Evolutionary conservation across 1,140 invertebrate genomes (phyloP).

Genomic region (Ips nitidus): DNA sequence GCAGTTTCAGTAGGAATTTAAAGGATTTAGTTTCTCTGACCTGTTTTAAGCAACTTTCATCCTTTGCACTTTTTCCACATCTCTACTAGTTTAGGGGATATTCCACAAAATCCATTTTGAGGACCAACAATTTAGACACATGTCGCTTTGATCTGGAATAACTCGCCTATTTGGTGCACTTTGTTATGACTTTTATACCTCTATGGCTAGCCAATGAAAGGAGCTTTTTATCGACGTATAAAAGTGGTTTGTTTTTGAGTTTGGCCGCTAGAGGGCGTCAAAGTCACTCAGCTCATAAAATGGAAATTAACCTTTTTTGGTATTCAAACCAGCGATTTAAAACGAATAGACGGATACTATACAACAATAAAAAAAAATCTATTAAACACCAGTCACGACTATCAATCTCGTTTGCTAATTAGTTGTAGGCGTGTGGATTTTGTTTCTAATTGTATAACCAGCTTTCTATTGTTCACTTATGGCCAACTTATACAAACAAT

Average conservation of each 20-base stretch:
- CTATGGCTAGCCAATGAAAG: no score
- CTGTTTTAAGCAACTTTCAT: no score
- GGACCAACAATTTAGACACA: no score
- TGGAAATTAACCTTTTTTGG: background rate
- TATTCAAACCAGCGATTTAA: background rate
- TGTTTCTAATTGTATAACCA: background rate
- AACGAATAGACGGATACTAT: background rate
- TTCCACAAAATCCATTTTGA: no score
- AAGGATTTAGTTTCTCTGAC: no score
- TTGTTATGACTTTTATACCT: no score
- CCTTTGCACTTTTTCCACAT: no score
- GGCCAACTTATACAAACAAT: background rate
- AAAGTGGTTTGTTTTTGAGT: background rate
- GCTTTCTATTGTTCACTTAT: background rate
- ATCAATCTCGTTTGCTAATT: background rate
- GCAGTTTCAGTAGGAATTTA: no score
- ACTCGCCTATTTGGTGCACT: no score
- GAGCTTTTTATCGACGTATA: no score
- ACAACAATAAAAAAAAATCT: constrained; percentile 2
- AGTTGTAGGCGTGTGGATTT: background rate
- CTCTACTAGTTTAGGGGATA: no score
- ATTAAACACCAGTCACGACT: constrained; percentile 1
- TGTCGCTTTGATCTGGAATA: no score
- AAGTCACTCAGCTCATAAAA: background rate
- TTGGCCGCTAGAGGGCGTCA: background rate